These are phyloP conservation scores for Drosophila testacea DNA, from an alignment of 2,888 invertebrate species.

Conservation along the genomic window DNA sequence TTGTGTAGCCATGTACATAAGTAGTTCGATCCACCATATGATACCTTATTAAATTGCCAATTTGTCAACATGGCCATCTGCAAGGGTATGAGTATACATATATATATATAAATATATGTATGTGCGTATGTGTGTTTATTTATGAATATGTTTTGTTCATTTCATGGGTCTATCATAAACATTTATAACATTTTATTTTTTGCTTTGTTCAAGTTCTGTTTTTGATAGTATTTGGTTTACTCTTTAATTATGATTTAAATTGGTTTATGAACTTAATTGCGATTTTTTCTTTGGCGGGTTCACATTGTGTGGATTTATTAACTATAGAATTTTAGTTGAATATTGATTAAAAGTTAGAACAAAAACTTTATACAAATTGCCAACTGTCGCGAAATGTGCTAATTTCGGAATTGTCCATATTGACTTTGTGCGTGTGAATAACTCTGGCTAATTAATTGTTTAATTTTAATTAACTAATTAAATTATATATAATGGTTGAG, in stretches of 20 bases:
- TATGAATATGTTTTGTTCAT: slow-evolving; percentile 44
- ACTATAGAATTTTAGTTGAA: slow-evolving; percentile 42
- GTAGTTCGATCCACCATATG: not conserved
- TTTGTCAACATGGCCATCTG: not conserved
- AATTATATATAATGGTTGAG: slow-evolving; percentile 36
- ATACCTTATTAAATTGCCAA: not conserved
- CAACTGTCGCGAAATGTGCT: slow-evolving; percentile 40
- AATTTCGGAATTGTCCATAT: slow-evolving; percentile 20
- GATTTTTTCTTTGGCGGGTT: slow-evolving; percentile 69
- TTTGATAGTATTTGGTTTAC: slow-evolving; percentile 21
- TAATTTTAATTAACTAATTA: slow-evolving; percentile 62
- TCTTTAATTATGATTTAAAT: slow-evolving; percentile 23
- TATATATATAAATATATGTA: slow-evolving; percentile 8
- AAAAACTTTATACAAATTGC: slow-evolving; percentile 23
- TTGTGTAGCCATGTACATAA: too few relatives aligned
- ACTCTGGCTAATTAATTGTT: slow-evolving; percentile 58
- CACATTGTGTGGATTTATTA: slow-evolving; percentile 56
- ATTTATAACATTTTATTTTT: slow-evolving; percentile 33
- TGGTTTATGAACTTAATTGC: slow-evolving; percentile 52
- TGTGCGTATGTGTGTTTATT: slow-evolving; percentile 17
- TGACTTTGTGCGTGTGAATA: slow-evolving; percentile 22
- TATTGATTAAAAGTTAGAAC: slow-evolving; percentile 25
- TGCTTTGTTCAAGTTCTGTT: slow-evolving; percentile 23
- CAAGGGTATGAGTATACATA: not conserved
- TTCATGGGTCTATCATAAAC: slow-evolving; percentile 31